Evolutionary conservation across 2,888 invertebrate genomes (phyloP), one percentile per base, ranked within the genome.

Genomic region (Pilophorus perplexus): DNA sequence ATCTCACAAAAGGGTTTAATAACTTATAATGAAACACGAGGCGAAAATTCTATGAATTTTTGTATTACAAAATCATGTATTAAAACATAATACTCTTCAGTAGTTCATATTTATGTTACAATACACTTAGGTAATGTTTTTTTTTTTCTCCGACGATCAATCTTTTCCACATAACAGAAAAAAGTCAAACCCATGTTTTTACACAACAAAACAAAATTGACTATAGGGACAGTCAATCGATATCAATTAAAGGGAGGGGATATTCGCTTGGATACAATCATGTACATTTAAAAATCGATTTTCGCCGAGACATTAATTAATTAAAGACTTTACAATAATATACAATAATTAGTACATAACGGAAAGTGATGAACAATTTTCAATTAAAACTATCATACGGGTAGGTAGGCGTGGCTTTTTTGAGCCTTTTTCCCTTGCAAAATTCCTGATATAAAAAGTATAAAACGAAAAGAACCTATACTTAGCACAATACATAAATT

Each of bases 81-180:
- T 72, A 72, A 72, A 72, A 72, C 72, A 72, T 72, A 72, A 71
- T 71, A 72, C 71, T 72, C 72, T 72, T 71, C 60, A 71, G 46
- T 62, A 62, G 62, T 62, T 62, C 62, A 62, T 62, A 62, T 62
- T 62, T 71, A 70, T 71, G 67, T 69, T 71, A 70, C 69, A 71
- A 66, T 68, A 70, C 67, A 70, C 84, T 85, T 85, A 50, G n/a
- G n/a, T 68, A 65, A 44, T 44, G 46, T 46, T 33, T 57, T 57
- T 20, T 57, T 33, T 38, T 59, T 62, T 20, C 62, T 62, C 62
- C 62, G 28, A 38, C 38, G n/a, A 62, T 62, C 62, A 60, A 44
- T 60, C 18, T 62, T 62, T 59, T 59, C 16, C 48, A n/a, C n/a
- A n/a, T n/a, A n/a, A n/a, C n/a, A n/a, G 28, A 62, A 28, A 46